Evolutionary conservation across 2,797 vertebrate species (phyloP).

Genomic region (Emydoidea blandingii): DNA sequence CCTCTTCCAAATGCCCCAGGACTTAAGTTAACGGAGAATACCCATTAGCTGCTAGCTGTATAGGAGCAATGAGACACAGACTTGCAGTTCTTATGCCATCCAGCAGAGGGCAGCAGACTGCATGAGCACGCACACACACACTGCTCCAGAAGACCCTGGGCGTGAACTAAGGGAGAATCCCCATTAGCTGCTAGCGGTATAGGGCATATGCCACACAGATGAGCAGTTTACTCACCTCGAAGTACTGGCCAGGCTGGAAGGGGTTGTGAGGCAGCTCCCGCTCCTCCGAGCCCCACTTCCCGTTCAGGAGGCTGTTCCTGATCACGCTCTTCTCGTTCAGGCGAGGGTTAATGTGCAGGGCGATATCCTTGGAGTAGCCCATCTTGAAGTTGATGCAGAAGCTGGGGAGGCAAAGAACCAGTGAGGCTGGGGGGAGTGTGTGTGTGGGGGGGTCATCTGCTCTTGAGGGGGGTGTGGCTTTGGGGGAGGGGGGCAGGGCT

Average conservation of each 20-base stretch:
- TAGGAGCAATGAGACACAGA: not conserved
- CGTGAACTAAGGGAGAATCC: not conserved
- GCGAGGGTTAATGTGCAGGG: slow-evolving; percentile 85
- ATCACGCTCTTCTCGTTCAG: slow-evolving; percentile 76
- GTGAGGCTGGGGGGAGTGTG: not conserved
- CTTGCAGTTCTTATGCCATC: not conserved
- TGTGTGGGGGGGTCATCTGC: not conserved
- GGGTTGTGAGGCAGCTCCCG: slow-evolving; percentile 79
- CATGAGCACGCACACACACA: no score
- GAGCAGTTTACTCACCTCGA: slow-evolving; percentile 83
- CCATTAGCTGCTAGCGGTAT: not conserved
- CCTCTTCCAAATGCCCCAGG: not conserved
- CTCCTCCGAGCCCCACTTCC: slow-evolving; percentile 87
- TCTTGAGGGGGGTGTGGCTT: no score
- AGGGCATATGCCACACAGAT: not conserved
- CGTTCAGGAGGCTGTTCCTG: slow-evolving; percentile 84
- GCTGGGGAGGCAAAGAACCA: slow-evolving; percentile 63
- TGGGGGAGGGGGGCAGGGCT: no score
- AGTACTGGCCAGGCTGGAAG: slow-evolving; percentile 86
- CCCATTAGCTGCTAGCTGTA: not conserved
- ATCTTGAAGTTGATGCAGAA: slow-evolving; percentile 83
- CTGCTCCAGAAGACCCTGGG: not conserved
- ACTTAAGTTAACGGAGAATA: not conserved
- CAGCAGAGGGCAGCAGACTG: not conserved
- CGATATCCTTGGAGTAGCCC: slow-evolving; percentile 74